Evolutionary conservation across 2,888 invertebrate genomes (phyloP), one percentile per base, ranked within the genome.

Genomic region (Eilema sororculum): DNA sequence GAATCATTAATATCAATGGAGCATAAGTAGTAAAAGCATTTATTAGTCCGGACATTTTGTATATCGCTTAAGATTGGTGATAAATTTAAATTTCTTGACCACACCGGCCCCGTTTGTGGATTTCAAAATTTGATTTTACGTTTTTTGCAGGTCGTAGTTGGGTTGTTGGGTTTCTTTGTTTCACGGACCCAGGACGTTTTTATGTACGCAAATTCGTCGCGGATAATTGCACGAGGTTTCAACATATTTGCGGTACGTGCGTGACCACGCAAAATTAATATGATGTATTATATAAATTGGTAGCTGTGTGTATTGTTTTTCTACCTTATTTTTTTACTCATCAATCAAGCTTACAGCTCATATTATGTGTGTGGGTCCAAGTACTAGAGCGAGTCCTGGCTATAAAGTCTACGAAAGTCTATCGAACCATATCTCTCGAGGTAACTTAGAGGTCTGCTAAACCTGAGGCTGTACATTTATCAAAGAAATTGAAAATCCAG

Each of bases 1-100:
- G 58, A 70, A 79, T 73, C 78, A 77, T 80, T 81, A 73, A 81
- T 79, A 71, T 76, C 72, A 76, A 75, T 81, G 33, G 4, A 74
- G 37, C 65, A 25, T 63, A 69, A 60, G 33, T 63, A 74, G 59
- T 68, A 69, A 75, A 75, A 69, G 64, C 74, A 68, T 16, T 41
- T 76, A 70, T 77, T 73, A 67, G 41, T 60, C 65, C 70, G 65
- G 46, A 67, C 30, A 24, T 63, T n/a, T 75, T 67, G 56, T 70
- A 22, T 65, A 67, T 65, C 61, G 37, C n/a, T 65, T 28, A 25
- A 65, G 41, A 24, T 61, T 57, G 25, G 37, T 13, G n/a, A 37
- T 24, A 33, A 1, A 33, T 22, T 52, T 22, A 33, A 61, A 22
- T 28, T 58, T n/a, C 60, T 52, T 52, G 28, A 30, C 52, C 24